Evolutionary conservation across 2,113 vertebrate genomes (phyloP).

Genomic region (Ptyas mucosa): DNA sequence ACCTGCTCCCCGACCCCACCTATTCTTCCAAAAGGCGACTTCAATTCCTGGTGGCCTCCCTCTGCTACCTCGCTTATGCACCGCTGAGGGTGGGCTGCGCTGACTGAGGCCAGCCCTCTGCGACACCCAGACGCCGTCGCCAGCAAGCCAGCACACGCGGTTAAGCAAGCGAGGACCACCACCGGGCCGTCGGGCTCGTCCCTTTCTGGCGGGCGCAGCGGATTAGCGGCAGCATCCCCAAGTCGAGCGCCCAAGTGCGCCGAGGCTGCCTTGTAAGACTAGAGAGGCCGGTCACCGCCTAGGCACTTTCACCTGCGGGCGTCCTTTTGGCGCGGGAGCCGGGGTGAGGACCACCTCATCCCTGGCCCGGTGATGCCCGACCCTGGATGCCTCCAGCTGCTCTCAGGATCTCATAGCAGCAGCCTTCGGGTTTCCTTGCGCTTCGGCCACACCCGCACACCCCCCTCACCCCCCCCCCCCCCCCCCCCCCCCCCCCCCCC

Average conservation of each 20-base stretch:
- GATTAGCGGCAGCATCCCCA: not conserved
- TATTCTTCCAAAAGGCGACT: not conserved
- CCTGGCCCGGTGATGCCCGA: not conserved
- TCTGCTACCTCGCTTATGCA: not conserved
- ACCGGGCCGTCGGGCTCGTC: not conserved
- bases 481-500: accelerated
- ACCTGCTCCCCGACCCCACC: not conserved
- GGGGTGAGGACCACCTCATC: not conserved
- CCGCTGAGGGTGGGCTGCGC: not conserved
- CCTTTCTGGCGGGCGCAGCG: not conserved
- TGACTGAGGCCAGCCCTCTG: not conserved
- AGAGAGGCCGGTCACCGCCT: not conserved
- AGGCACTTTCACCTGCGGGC: not conserved
- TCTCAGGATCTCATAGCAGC: not conserved
- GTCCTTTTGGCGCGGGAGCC: not conserved
- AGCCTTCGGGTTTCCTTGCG: not conserved
- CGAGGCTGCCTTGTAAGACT: not conserved
- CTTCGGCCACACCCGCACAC: not conserved
- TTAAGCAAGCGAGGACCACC: not conserved
- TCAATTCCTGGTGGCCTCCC: not conserved
- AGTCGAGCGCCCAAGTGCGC: not conserved
- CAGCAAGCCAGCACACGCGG: not conserved
- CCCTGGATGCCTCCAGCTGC: not conserved
- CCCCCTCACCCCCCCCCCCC: accelerated
- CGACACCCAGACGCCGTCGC: not conserved